These are phyloP conservation scores for Cercopithecus mona DNA, from an alignment of 2,113 vertebrate species.

Conservation along the genomic window DNA sequence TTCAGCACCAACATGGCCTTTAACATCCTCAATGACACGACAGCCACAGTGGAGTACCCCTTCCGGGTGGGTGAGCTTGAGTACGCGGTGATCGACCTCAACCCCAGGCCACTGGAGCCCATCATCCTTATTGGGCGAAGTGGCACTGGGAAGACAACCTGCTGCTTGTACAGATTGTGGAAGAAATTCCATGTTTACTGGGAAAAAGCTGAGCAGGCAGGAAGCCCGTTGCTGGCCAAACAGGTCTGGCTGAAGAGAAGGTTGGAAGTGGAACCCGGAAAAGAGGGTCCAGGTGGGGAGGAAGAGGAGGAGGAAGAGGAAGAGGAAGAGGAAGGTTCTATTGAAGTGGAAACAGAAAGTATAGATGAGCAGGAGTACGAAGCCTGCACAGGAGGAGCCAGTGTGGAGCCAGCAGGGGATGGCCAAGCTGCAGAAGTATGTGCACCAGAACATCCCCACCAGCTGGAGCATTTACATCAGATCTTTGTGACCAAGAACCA, in stretches of 20 bases:
- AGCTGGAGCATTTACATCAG: constrained; percentile 87
- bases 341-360: constrained; percentile 47
- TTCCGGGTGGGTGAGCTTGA: constrained; percentile 89
- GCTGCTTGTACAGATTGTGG: constrained; percentile 89
- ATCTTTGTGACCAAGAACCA: constrained; percentile 90
- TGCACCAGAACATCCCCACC: not conserved
- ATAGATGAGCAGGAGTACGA: constrained; percentile 40
- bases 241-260: constrained; percentile 79
- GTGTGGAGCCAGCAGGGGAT: not conserved
- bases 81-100: constrained; percentile 86
- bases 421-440: rapidly evolving
- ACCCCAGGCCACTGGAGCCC: constrained; percentile 85
- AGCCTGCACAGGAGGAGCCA: not conserved
- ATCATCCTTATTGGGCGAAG: constrained; percentile 89
- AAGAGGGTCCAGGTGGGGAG: constrained; percentile 7
- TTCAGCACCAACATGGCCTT: constrained; percentile 89
- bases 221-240: constrained; percentile 82
- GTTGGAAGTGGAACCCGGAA: constrained; percentile 40
- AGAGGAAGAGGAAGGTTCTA: constrained; percentile 19
- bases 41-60: constrained; percentile 85
- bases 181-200: constrained; percentile 87
- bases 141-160: constrained; percentile 90
- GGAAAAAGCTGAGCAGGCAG: constrained; percentile 82
- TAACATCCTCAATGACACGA: constrained; percentile 86
- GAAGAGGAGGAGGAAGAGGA: constrained; percentile 47